phyloP scores from a whole-genome alignment of 2,797 vertebrate species.

The Astyanax mexicanus region DNA sequence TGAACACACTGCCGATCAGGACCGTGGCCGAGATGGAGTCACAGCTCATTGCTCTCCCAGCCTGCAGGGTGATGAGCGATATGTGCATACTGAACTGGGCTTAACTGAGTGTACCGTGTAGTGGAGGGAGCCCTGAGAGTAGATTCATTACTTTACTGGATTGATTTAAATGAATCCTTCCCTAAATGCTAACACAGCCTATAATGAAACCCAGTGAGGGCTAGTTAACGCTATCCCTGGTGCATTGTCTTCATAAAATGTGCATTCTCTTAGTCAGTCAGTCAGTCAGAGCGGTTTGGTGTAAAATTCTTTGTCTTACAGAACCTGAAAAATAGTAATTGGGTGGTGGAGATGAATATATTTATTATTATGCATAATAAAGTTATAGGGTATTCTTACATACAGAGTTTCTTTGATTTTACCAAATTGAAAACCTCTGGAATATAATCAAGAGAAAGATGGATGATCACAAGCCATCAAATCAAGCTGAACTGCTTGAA shows the following conservation, averaged over 20 bases:
- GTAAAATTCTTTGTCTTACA: too few relatives aligned
- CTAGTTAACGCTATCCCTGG: slow-evolving; percentile 1
- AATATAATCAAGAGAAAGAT: too few relatives aligned
- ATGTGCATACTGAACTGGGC: slow-evolving; percentile 27
- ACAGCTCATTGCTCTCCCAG: slow-evolving; percentile 31
- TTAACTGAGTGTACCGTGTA: slow-evolving; percentile 31
- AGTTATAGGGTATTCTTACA: too few relatives aligned
- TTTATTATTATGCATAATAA: too few relatives aligned
- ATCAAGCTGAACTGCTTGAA: too few relatives aligned
- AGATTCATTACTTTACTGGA: slow-evolving; percentile 34
- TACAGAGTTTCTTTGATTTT: too few relatives aligned
- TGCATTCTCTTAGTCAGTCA: background rate
- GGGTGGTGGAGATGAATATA: too few relatives aligned
- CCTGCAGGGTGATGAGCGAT: slow-evolving; percentile 31
- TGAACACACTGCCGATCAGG: slow-evolving; percentile 34
- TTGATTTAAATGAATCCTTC: slow-evolving; percentile 36
- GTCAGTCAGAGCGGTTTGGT: too few relatives aligned
- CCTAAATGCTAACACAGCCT: slow-evolving; percentile 22
- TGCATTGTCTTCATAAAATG: background rate
- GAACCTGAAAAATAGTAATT: too few relatives aligned
- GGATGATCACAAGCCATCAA: too few relatives aligned
- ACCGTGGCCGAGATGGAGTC: slow-evolving; percentile 42
- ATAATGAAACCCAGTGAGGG: slow-evolving; percentile 5
- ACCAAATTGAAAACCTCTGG: too few relatives aligned
- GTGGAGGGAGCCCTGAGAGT: slow-evolving; percentile 2